Base-by-base conservation (phyloP, 2,113 vertebrate species). In the Microcebus griseorufus region DNA sequence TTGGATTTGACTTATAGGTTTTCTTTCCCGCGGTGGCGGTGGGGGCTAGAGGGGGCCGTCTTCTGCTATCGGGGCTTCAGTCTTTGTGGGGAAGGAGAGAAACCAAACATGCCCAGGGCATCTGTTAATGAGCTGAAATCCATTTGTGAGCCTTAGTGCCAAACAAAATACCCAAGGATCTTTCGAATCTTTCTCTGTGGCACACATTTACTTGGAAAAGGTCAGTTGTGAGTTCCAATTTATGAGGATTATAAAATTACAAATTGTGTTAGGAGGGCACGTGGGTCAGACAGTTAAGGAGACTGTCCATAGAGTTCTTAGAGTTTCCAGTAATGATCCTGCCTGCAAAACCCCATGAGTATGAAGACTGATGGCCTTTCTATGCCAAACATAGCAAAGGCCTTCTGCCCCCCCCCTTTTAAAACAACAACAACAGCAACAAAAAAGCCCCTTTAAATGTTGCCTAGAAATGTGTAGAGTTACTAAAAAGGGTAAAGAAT, bases 151-250 rank as follows among this genome's bases (percentile, higher is more conserved):
- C 79, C 88, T 42, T 70, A 29, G 34, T 95, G 94, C 94, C 88
- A 83, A 94, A 81, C 96, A 83, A 76, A 94, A 87, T 93, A 73
- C 70, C 84, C 87, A 93, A 79, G 76, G 83, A 86, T 95, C 76
- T 90, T 69, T n/a, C 70, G 45, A 9, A 45, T 29, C 45, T 72
- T 6, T 64, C 12, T 29, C 62, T 64, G 42, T 87, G 92, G 84
- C 83, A 96, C 85, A 93, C 95, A 94, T 95, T 96, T 97, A 91
- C 96, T 96, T 96, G 96, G 91, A 88, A 96, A 94, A 94, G 96
- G 97, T 97, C 97, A 96, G 78, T 78, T 90, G 92, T 89, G 94
- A 89, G 93, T 93, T 96, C 97, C 92, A 97, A 88, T 97, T 98
- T 95, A 97, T 97, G 94, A 93, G 83, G 69, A 92, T 92, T 95